Conservation (phyloP, 2,888 invertebrate species). For the Leistus spinibarbis region DNA sequence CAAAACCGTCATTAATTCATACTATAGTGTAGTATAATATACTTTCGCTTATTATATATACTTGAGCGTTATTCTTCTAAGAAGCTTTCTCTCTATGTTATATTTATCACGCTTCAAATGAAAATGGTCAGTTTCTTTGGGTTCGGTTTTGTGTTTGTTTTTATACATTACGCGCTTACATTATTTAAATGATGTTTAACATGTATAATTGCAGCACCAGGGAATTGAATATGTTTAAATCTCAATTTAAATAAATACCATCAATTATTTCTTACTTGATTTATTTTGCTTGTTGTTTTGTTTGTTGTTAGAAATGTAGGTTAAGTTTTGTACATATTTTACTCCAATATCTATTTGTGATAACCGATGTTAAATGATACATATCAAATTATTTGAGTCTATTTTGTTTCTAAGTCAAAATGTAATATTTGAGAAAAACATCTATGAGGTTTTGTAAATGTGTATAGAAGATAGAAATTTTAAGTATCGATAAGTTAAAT, state of each 20-base stretch:
- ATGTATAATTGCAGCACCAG: not conserved
- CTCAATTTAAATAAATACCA: too few species aligned
- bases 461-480: too few species aligned
- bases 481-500: too few species aligned
- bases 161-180: not conserved
- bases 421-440: too few species aligned
- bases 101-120: constrained; percentile 8
- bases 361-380: too few species aligned
- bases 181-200: not conserved
- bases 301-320: too few species aligned
- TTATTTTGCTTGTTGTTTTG: not conserved
- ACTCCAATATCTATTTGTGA: not conserved
- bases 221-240: not conserved
- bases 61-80: constrained; percentile 15
- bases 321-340: not conserved
- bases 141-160: not conserved
- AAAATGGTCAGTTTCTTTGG: not conserved
- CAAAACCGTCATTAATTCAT: constrained; percentile 16
- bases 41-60: constrained; percentile 31
- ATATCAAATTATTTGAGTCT: too few species aligned
- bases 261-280: not conserved
- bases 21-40: not conserved
- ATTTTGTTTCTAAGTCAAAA: too few species aligned
- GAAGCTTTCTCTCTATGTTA: constrained; percentile 25
- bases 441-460: too few species aligned